A percentile compares a stretch with the other conserved stretches of the same genome.
Evolutionary conservation across 2,113 vertebrate genomes (phyloP).

Genomic region (Ammodytes marinus): DNA sequence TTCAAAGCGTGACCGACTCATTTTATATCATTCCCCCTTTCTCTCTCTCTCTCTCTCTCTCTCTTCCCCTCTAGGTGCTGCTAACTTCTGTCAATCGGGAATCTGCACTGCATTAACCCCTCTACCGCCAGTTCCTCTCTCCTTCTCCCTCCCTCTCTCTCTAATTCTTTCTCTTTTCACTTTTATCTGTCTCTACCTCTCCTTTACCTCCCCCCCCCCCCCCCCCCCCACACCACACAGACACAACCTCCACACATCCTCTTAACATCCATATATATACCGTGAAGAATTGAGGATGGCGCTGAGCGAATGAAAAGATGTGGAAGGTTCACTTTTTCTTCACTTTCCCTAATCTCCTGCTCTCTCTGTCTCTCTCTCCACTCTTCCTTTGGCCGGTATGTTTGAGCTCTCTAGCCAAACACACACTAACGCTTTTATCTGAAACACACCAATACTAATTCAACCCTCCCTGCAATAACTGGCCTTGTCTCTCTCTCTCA

Average conservation of each 20-base stretch:
- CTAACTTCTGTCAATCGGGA: constrained; percentile 82
- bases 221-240: constrained; percentile 16
- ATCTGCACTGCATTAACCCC: constrained; percentile 87
- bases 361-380: constrained; percentile 10
- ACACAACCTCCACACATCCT: constrained; percentile 41
- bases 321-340: constrained; percentile 63
- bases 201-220: constrained; percentile 18
- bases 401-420: constrained; percentile 50
- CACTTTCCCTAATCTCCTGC: constrained; percentile 29
- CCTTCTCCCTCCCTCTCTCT: constrained; percentile 55
- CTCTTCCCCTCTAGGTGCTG: constrained; percentile 82
- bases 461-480: constrained; percentile 60
- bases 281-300: constrained; percentile 70
- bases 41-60: constrained; percentile 46
- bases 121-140: constrained; percentile 71
- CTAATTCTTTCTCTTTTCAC: constrained; percentile 45
- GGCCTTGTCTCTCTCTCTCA: constrained; percentile 39
- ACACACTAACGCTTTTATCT: constrained; percentile 73
- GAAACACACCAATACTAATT: constrained; percentile 76
- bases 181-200: constrained; percentile 68
- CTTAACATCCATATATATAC: constrained; percentile 63
- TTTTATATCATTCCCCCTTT: constrained; percentile 87
- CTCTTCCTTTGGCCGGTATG: too few relatives aligned
- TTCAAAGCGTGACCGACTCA: constrained; percentile 90
- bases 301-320: constrained; percentile 69